Evolutionary conservation across 1,140 invertebrate species (phyloP).

Genomic region (Cataglyphis hispanica): DNA sequence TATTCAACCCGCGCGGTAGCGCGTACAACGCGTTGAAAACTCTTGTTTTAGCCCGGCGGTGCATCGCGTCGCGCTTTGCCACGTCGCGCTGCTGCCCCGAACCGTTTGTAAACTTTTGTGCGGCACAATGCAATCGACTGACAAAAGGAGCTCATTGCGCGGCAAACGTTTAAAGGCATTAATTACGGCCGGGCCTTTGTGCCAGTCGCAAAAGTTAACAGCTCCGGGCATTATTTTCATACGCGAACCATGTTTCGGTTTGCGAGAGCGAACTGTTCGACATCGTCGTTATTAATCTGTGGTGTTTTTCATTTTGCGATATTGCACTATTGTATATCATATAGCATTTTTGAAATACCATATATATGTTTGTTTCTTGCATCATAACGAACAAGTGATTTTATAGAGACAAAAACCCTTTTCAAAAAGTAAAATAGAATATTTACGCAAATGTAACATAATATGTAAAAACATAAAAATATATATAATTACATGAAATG

Average conservation of each 20-base stretch:
- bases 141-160: constrained; percentile 70
- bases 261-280: constrained; percentile 45
- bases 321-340: constrained; percentile 1
- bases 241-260: constrained; percentile 64
- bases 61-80: constrained; percentile 30
- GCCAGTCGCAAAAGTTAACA: constrained; percentile 57
- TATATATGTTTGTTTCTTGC: constrained; percentile 2
- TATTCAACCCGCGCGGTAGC: constrained; percentile 28
- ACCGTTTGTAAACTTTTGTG: constrained; percentile 72
- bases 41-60: constrained; percentile 54
- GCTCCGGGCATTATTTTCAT: constrained; percentile 71
- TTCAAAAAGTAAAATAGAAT: constrained; percentile 3
- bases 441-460: too few relatives aligned
- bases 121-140: constrained; percentile 63
- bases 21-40: constrained; percentile 61
- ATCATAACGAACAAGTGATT: neutral
- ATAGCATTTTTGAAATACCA: constrained; percentile 15
- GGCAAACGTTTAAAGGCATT: constrained; percentile 71
- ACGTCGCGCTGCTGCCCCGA: constrained; percentile 27
- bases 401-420: neutral
- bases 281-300: constrained; percentile 51
- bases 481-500: too few relatives aligned
- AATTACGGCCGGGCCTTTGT: constrained; percentile 72
- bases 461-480: too few relatives aligned
- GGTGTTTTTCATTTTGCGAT: constrained; percentile 19